Evolutionary conservation across 2,888 invertebrate species (phyloP).

Genomic region (Halictus quadricinctus): DNA sequence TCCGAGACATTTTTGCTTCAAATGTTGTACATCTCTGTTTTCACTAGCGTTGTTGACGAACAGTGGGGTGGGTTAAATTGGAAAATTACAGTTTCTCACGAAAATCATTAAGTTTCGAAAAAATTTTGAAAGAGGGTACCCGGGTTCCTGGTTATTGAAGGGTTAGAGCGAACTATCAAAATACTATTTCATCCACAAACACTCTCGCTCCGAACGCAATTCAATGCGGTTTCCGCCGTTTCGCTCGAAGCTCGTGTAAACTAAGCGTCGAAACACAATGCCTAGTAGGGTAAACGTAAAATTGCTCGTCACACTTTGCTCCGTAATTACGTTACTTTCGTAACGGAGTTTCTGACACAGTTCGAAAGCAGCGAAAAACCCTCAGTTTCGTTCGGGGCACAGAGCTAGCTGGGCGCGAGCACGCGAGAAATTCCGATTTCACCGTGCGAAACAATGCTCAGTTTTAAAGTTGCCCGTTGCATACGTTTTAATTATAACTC

Average conservation of each 20-base stretch:
- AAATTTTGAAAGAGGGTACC: too few relatives aligned
- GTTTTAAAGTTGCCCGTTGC: conserved; percentile 24
- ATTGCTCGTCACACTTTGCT: neutral
- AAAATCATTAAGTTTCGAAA: too few relatives aligned
- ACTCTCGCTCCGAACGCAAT: neutral
- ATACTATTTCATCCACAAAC: neutral
- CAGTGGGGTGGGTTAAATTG: too few relatives aligned
- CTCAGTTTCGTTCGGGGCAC: neutral
- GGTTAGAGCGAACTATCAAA: too few relatives aligned
- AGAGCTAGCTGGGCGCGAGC: neutral
- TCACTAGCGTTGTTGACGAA: too few relatives aligned
- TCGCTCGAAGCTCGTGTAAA: neutral
- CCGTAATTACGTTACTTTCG: neutral
- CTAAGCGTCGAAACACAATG: neutral
- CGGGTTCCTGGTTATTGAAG: too few relatives aligned
- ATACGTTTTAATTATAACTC: conserved; percentile 65
- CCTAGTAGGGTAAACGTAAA: neutral
- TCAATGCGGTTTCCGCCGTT: neutral
- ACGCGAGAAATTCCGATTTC: conserved; percentile 6
- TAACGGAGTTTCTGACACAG: conserved; percentile 9
- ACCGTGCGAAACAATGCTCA: conserved; percentile 1
- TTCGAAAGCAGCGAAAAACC: conserved; percentile 2
- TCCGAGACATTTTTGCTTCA: too few relatives aligned
- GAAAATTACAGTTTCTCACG: too few relatives aligned
- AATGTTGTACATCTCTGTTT: too few relatives aligned